Conservation (phyloP, 2,888 invertebrate genomes). For the Coecobrya sp. region DNA sequence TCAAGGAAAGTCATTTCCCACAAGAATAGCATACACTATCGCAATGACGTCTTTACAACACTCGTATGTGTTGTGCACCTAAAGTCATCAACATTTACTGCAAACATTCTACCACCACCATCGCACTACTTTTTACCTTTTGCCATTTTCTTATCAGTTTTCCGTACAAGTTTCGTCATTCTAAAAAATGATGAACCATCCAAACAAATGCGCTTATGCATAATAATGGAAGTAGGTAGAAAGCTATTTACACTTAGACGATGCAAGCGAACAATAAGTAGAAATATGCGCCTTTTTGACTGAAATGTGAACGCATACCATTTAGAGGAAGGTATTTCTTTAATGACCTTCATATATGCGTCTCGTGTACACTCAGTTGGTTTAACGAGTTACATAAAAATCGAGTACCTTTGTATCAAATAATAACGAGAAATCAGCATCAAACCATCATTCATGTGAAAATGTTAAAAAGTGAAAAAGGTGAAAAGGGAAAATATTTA, state of each 20-base stretch:
- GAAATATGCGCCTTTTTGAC: neutral
- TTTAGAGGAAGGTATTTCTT: neutral
- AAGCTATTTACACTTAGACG: neutral
- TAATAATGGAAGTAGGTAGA: neutral
- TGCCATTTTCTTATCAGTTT: neutral
- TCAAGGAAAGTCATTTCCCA: neutral
- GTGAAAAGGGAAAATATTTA: neutral
- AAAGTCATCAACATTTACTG: slow-evolving; percentile 6
- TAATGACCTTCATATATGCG: neutral
- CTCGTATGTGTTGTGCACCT: neutral
- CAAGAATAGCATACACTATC: neutral
- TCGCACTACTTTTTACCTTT: neutral
- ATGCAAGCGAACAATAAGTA: neutral
- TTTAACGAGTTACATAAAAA: neutral
- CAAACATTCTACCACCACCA: neutral
- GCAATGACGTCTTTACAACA: neutral
- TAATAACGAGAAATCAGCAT: neutral
- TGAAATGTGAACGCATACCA: neutral
- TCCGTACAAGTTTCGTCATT: neutral
- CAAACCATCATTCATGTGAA: neutral
- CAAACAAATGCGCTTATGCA: neutral
- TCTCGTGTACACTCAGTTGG: neutral
- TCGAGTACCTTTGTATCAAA: neutral
- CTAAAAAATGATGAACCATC: neutral
- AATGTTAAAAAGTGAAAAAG: neutral